Percentiles rank a stretch among this genome's conserved stretches.
These are phyloP conservation scores for Papilio glaucus DNA, from an alignment of 1,140 invertebrate genomes.

Conservation along the genomic window DNA sequence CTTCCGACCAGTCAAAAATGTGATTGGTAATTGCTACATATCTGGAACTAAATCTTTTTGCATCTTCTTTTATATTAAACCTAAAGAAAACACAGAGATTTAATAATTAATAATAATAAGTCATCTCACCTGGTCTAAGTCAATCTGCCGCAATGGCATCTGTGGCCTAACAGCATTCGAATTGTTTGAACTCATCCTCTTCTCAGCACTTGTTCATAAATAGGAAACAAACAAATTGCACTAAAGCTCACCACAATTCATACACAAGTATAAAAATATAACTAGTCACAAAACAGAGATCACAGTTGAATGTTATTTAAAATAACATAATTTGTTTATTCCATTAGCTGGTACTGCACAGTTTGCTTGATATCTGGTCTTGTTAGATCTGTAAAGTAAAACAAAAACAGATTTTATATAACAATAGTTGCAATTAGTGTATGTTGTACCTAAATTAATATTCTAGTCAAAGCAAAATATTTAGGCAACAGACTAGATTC, in stretches of 20 bases:
- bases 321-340: constrained; percentile 65
- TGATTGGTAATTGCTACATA: no score
- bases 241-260: constrained; percentile 55
- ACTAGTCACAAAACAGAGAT: constrained; percentile 61
- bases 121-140: constrained; percentile 89
- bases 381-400: constrained; percentile 57
- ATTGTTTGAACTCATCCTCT: constrained; percentile 60
- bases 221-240: constrained; percentile 55
- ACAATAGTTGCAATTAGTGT: neutral
- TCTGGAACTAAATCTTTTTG: no score
- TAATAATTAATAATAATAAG: constrained; percentile 40
- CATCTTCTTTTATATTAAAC: no score
- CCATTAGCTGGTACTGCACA: constrained; percentile 42
- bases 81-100: no score
- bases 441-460: no score
- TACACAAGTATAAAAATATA: constrained; percentile 50
- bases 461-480: no score
- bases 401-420: constrained; percentile 15
- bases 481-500: no score
- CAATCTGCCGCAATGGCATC: constrained; percentile 90
- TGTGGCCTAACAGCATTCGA: constrained; percentile 55
- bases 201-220: constrained; percentile 51
- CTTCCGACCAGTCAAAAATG: no score
- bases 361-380: constrained; percentile 44
- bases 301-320: constrained; percentile 66